Evolutionary conservation across 2,797 vertebrate species (phyloP).

Genomic region (Harpagifer antarcticus): DNA sequence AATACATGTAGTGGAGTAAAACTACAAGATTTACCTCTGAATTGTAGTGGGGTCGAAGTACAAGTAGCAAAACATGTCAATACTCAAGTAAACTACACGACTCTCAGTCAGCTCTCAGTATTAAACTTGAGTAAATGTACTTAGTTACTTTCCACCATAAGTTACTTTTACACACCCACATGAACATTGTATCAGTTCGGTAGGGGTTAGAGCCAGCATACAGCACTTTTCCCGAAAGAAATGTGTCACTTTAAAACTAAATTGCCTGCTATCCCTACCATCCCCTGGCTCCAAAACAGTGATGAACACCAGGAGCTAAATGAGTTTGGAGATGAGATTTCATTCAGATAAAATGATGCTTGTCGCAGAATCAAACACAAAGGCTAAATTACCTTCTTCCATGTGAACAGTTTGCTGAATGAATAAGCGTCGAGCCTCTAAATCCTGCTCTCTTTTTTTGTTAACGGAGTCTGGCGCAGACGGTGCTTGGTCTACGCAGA

Average conservation of each 20-base stretch:
- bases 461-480: slow-evolving; percentile 37
- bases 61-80: too few species aligned
- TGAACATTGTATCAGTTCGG: background rate
- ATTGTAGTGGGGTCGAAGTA: too few species aligned
- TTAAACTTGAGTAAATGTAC: too few species aligned
- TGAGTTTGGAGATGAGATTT: background rate
- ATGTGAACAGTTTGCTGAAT: background rate
- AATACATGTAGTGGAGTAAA: too few species aligned
- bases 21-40: too few species aligned
- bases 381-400: too few species aligned
- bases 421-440: background rate
- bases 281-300: background rate
- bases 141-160: too few species aligned
- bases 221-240: background rate
- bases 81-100: too few species aligned
- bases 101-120: too few species aligned
- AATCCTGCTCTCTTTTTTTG: slow-evolving; percentile 23
- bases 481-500: background rate
- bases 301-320: background rate
- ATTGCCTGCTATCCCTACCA: background rate
- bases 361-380: background rate
- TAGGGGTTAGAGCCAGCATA: fast-evolving
- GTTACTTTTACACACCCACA: background rate
- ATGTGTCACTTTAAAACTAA: background rate
- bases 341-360: background rate